Conservation (phyloP, 2,113 vertebrate genomes). For the Fregetta grallaria region DNA sequence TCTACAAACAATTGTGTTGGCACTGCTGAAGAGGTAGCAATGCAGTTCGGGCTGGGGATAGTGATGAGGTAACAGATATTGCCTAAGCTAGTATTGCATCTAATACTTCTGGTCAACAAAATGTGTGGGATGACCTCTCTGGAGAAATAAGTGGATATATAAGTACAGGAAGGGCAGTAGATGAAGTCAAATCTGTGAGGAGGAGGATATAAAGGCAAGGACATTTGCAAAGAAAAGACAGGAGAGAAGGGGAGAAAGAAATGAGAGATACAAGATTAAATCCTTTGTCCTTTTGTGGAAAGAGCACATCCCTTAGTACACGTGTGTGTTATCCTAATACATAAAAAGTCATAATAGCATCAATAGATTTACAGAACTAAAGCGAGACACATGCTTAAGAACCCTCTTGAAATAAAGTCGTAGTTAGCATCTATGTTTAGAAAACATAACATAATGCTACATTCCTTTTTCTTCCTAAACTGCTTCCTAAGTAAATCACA, state of each 20-base stretch:
- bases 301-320: not conserved
- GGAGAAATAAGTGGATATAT: not conserved
- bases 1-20: not conserved
- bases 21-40: not conserved
- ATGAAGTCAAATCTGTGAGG: not conserved
- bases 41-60: accelerated
- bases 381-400: not conserved
- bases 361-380: not conserved
- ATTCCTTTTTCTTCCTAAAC: not conserved
- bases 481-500: not conserved
- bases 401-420: not conserved
- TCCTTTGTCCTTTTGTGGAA: not conserved
- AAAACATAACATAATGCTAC: not conserved
- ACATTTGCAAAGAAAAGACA: not conserved
- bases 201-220: not conserved
- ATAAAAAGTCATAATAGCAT: not conserved
- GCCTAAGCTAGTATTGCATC: not conserved
- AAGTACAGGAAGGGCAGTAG: not conserved
- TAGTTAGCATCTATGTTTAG: not conserved
- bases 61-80: not conserved
- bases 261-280: not conserved
- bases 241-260: not conserved
- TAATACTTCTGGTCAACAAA: not conserved
- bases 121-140: not conserved
- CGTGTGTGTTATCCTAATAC: not conserved